Evolutionary conservation across 2,797 vertebrate species (phyloP), one percentile per base, ranked within the genome.

Genomic region (Acomys russatus): DNA sequence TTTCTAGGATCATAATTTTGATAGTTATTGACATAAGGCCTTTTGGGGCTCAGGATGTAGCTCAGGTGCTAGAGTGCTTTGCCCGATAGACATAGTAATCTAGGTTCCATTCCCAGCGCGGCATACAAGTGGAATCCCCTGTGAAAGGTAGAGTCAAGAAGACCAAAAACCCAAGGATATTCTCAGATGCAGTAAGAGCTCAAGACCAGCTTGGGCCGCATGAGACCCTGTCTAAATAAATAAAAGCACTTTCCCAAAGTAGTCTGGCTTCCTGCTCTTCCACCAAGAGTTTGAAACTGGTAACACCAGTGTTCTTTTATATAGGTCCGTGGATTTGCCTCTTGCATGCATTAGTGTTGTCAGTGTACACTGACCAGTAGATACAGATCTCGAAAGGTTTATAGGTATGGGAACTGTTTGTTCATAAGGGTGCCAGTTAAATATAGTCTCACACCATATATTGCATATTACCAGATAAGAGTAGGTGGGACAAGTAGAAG

Each of bases 351-450:
- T 4, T 59, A 11, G 28, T 63, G 44, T 54, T 91, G 35, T 78
- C 20, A 35, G n/a, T 74, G 22, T 64, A 23, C 33, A 28, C 38
- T 70, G 23, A 90, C 49, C 87, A 94, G 15, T 64, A 87, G 30
- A 15, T 90, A 63, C 5, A 88, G 33, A 61, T 91, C 14, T 59
- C 79, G 83, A 28, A 28, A 54, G 33, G n/a, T 3, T 89, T 68
- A 61, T 71, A 91, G 68, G 73, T 30, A 86, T 61, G n/a, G 15
- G 63, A 88, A 38, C 44, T 85, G 35, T 70, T 93, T 96, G 25
- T 94, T 83, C 59, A 77, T 80, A 73, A 94, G 91, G 66, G 85
- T 85, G n/a, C 15, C 78, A 56, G 82, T 89, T 96, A 59, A 88
- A n/a, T 74, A 86, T 28, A 76, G n/a, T 64, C 70, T 94, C 33